These are phyloP conservation scores for Megaptera novaeangliae DNA, from an alignment of 2,113 vertebrate genomes.

Conservation along the genomic window DNA sequence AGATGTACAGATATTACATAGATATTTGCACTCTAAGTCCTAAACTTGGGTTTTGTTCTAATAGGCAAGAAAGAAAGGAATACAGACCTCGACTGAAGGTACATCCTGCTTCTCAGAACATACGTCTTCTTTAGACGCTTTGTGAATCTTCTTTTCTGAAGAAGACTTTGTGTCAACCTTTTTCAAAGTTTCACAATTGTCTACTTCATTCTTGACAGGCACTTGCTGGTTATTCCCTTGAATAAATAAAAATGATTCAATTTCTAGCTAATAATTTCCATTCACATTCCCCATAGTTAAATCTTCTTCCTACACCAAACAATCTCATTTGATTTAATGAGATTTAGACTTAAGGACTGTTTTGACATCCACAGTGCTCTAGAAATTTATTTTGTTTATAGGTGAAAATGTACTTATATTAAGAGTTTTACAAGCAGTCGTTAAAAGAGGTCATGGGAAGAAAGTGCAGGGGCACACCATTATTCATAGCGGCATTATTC, in stretches of 20 bases:
- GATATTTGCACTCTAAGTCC: not conserved
- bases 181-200: constrained; percentile 79
- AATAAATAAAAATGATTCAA: constrained; percentile 60
- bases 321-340: not conserved
- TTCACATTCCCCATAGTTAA: not conserved
- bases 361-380: not conserved
- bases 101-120: constrained; percentile 77
- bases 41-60: not conserved
- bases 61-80: not conserved
- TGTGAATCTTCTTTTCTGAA: constrained; percentile 78
- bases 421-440: not conserved
- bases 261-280: constrained; percentile 26
- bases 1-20: not conserved
- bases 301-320: not conserved
- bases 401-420: not conserved
- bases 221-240: constrained; percentile 81
- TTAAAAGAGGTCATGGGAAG: not conserved
- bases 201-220: constrained; percentile 80
- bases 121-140: constrained; percentile 75
- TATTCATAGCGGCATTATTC: not conserved
- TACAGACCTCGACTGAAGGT: constrained; percentile 78
- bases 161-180: constrained; percentile 76
- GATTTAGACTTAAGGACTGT: not conserved
- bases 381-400: not conserved
- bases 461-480: fast-evolving